phyloP scores from a whole-genome alignment of 2,888 invertebrate genomes.

The Bombylius major region DNA sequence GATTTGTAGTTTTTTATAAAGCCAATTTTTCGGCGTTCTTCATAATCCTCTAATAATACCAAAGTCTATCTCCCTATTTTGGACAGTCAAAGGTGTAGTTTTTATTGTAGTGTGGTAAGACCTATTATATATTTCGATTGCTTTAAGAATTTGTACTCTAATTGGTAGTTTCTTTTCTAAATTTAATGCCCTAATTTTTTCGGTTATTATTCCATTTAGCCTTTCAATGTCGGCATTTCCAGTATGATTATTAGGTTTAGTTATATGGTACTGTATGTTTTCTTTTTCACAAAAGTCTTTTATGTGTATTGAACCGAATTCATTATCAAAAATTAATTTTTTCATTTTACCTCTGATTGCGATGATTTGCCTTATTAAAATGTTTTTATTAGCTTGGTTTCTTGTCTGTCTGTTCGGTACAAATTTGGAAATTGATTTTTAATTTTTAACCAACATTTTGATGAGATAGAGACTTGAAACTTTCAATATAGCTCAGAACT shows the following conservation, averaged over 20 bases:
- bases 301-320: too few species aligned
- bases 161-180: background rate
- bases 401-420: too few species aligned
- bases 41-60: background rate
- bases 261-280: background rate
- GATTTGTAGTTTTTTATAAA: slow-evolving; percentile 1
- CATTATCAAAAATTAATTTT: background rate
- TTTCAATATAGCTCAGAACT: too few species aligned
- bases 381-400: too few species aligned
- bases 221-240: too few species aligned
- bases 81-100: background rate
- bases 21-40: background rate
- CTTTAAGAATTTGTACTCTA: background rate
- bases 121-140: background rate
- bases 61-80: background rate
- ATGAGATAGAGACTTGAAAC: too few species aligned
- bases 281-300: background rate
- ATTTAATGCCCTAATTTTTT: too few species aligned
- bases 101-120: background rate
- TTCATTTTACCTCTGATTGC: too few species aligned
- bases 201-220: too few species aligned
- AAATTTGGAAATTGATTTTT: too few species aligned
- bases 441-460: too few species aligned
- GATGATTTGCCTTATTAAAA: background rate
- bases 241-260: background rate